Evolutionary conservation across 2,113 vertebrate species (phyloP).

Genomic region (Diphyllodes magnificus): DNA sequence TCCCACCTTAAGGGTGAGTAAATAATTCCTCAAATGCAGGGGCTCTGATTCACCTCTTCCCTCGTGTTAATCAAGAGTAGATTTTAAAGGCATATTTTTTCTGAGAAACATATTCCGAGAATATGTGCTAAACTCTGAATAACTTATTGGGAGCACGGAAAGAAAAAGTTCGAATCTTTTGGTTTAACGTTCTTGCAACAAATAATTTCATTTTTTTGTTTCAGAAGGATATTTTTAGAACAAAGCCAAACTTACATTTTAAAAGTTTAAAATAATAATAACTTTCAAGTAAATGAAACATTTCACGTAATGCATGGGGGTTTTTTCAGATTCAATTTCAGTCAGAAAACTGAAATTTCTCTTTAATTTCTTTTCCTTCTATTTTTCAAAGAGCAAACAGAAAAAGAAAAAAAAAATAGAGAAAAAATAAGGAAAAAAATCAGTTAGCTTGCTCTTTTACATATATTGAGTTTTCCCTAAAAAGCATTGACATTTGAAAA

Average conservation of each 20-base stretch:
- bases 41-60: neutral
- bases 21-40: neutral
- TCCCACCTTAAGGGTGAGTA: neutral
- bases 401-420: neutral
- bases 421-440: neutral
- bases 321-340: neutral
- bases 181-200: neutral
- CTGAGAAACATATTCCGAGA: neutral
- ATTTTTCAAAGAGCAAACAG: neutral
- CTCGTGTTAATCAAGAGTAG: slow-evolving; percentile 27
- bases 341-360: neutral
- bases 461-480: neutral
- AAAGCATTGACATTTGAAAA: neutral
- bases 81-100: slow-evolving; percentile 27
- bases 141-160: neutral
- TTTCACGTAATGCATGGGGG: neutral
- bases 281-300: neutral
- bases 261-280: neutral
- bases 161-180: neutral
- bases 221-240: neutral
- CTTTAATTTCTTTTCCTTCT: neutral
- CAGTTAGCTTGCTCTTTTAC: neutral
- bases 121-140: neutral
- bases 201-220: neutral
- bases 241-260: neutral